These are phyloP conservation scores for Lacanobia oleracea DNA, from an alignment of 2,888 invertebrate genomes.

Conservation along the genomic window DNA sequence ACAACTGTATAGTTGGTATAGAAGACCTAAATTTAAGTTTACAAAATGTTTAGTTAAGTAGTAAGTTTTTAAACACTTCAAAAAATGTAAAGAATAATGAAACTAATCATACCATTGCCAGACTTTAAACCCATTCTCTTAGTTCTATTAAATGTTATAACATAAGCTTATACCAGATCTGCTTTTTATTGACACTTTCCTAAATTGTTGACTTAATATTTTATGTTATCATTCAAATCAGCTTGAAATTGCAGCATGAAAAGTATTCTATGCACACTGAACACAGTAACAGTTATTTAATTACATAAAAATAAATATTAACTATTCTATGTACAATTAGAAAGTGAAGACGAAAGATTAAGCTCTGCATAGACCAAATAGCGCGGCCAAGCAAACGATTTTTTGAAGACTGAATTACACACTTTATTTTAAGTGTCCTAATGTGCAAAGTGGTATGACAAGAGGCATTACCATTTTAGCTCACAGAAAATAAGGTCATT, in stretches of 20 bases:
- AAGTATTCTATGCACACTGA: constrained; percentile 43
- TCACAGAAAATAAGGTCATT: neutral
- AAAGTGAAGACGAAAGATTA: constrained; percentile 49
- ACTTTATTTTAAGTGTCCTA: neutral
- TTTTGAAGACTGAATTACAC: neutral
- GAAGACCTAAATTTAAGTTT: constrained; percentile 8
- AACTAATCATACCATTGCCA: constrained; percentile 1
- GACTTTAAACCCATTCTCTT: neutral
- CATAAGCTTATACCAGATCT: constrained; percentile 1
- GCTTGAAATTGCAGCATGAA: constrained; percentile 12
- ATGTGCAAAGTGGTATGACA: neutral
- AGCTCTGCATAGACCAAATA: constrained; percentile 5
- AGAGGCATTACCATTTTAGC: neutral
- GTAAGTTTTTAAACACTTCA: constrained; percentile 31
- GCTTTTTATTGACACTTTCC: neutral
- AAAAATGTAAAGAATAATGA: constrained; percentile 23
- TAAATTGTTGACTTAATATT: neutral
- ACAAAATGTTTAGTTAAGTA: no score
- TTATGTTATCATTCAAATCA: neutral
- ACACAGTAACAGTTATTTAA: constrained; percentile 38
- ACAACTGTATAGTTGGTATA: constrained; percentile 26
- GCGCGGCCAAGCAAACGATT: constrained; percentile 5
- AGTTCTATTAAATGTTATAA: neutral
- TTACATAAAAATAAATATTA: constrained; percentile 51
- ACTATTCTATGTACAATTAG: constrained; percentile 44